A percentile compares a stretch with the other conserved stretches of the same genome.
Conservation (phyloP, 2,113 vertebrate species). For the Sprattus sprattus region DNA sequence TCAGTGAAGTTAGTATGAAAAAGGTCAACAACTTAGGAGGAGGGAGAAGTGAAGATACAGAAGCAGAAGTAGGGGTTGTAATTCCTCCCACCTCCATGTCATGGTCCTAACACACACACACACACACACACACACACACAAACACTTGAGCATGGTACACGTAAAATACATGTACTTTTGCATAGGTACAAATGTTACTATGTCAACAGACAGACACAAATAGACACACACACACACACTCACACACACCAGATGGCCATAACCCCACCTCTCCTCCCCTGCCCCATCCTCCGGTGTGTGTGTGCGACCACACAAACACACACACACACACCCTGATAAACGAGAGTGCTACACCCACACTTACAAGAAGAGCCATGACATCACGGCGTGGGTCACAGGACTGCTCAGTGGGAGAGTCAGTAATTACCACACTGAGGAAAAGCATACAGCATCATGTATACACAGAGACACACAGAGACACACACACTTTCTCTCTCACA, state of each 20-base stretch:
- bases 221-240: not conserved
- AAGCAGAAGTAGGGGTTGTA: slow-evolving; percentile 48
- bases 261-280: too few species aligned
- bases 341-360: not conserved
- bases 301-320: too few species aligned
- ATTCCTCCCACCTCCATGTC: slow-evolving; percentile 23
- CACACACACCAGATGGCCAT: too few species aligned
- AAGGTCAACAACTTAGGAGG: not conserved
- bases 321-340: not conserved
- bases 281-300: too few species aligned
- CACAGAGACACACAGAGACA: not conserved
- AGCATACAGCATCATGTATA: not conserved
- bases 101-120: slow-evolving; percentile 6
- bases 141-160: not conserved
- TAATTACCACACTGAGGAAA: not conserved
- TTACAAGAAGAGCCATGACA: not conserved
- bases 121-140: slow-evolving; percentile 12
- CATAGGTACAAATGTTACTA: too few species aligned
- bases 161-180: too few species aligned
- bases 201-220: not conserved
- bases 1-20: not conserved
- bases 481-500: not conserved
- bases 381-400: not conserved
- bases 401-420: not conserved
- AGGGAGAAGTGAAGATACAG: slow-evolving; percentile 47